Evolutionary conservation across 2,797 vertebrate species (phyloP).

Genomic region (Sebastes umbrosus): DNA sequence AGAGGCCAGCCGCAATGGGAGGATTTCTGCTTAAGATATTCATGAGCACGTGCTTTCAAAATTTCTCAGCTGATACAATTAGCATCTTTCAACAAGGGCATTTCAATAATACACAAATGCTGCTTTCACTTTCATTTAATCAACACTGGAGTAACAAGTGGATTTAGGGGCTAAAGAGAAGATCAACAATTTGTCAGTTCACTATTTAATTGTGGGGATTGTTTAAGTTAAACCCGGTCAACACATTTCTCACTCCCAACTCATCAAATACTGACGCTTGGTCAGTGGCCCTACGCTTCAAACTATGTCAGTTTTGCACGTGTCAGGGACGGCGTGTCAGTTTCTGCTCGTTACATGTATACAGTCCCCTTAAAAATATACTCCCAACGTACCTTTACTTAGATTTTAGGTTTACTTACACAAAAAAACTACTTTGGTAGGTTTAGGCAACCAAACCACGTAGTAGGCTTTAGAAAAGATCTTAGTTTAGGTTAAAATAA

Average conservation of each 20-base stretch:
- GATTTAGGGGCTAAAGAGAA: background rate
- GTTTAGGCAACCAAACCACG: background rate
- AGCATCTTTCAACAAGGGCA: background rate
- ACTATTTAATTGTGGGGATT: background rate
- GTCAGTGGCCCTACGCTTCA: background rate
- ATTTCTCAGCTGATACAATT: conserved; percentile 6
- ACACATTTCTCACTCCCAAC: background rate
- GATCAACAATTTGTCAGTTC: background rate
- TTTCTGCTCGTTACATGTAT: background rate
- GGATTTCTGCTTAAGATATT: background rate
- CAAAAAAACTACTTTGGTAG: background rate
- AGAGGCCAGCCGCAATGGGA: background rate
- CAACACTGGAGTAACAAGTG: background rate
- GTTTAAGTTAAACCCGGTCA: background rate
- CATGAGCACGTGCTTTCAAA: background rate
- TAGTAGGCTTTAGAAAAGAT: too few species aligned
- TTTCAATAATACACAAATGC: background rate
- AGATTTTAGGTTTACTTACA: background rate
- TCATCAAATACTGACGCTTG: background rate
- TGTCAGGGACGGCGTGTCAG: background rate
- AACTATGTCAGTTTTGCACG: background rate
- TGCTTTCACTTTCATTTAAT: background rate
- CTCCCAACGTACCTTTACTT: background rate
- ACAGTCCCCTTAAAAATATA: background rate
- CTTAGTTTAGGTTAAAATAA: background rate